Evolutionary conservation across 1,140 invertebrate species (phyloP).

Genomic region (Lamellibrachia luymesi): DNA sequence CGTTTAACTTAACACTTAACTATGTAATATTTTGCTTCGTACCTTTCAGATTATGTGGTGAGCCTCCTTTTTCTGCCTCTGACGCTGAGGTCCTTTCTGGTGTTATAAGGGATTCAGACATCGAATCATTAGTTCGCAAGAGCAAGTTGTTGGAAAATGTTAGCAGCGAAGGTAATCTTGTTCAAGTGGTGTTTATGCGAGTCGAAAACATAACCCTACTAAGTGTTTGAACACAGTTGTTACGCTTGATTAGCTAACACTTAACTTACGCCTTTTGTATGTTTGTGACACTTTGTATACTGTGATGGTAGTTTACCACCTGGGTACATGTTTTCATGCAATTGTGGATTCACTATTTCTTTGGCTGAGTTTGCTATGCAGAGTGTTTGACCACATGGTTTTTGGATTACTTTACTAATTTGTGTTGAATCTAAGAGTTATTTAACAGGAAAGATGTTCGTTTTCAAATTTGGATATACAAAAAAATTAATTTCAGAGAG

Average conservation of each 20-base stretch:
- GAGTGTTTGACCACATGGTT: too few relatives aligned
- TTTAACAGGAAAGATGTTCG: background rate
- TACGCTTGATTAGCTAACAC: background rate
- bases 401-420: background rate
- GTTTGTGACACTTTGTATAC: background rate
- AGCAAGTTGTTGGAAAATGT: background rate
- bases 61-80: background rate
- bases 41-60: slow-evolving; percentile 4
- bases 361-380: background rate
- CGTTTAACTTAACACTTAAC: background rate
- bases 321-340: background rate
- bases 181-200: background rate
- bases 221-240: background rate
- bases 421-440: background rate
- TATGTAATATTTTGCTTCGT: background rate
- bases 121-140: background rate
- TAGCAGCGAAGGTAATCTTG: background rate
- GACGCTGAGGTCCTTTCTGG: background rate
- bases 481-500: too few relatives aligned
- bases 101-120: slow-evolving; percentile 1
- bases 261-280: background rate
- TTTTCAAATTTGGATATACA: too few relatives aligned
- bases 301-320: background rate
- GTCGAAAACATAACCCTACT: background rate
- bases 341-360: background rate